Conservation (phyloP, 2,888 invertebrate genomes). For the Peribatodes rhomboidaria region DNA sequence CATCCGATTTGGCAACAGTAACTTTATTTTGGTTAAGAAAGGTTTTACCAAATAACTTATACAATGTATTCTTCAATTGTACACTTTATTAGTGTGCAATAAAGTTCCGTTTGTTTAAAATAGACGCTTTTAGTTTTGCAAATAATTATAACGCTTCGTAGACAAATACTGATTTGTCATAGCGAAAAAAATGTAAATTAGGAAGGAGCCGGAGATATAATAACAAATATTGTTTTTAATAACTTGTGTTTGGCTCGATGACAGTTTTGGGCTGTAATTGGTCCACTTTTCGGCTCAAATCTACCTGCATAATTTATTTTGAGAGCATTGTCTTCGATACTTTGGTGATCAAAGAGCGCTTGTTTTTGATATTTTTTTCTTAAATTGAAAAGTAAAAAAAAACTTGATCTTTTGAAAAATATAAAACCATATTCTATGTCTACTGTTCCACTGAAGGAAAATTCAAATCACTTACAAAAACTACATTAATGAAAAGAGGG, state of each 20-base stretch:
- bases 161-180: slow-evolving; percentile 68
- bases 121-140: slow-evolving; percentile 8
- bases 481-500: no score
- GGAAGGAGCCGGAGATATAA: slow-evolving; percentile 52
- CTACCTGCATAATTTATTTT: slow-evolving; percentile 37
- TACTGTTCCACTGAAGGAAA: no score
- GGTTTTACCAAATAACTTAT: neutral
- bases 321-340: slow-evolving; percentile 10
- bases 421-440: no score
- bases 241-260: slow-evolving; percentile 58
- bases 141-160: slow-evolving; percentile 58
- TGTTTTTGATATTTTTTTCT: neutral
- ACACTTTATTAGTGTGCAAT: neutral
- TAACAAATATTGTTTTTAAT: slow-evolving; percentile 66
- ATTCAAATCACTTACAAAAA: no score
- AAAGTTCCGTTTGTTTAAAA: neutral
- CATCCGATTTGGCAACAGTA: neutral
- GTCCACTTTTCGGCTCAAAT: slow-evolving; percentile 39
- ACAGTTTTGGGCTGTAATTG: slow-evolving; percentile 44
- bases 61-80: slow-evolving; percentile 17
- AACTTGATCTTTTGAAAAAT: no score
- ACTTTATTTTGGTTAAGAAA: slow-evolving; percentile 6
- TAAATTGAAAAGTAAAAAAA: no score
- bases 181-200: slow-evolving; percentile 61
- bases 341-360: slow-evolving; percentile 9